phyloP scores from a whole-genome alignment of 2,888 invertebrate genomes.

The Exephanes ischioxanthus region DNA sequence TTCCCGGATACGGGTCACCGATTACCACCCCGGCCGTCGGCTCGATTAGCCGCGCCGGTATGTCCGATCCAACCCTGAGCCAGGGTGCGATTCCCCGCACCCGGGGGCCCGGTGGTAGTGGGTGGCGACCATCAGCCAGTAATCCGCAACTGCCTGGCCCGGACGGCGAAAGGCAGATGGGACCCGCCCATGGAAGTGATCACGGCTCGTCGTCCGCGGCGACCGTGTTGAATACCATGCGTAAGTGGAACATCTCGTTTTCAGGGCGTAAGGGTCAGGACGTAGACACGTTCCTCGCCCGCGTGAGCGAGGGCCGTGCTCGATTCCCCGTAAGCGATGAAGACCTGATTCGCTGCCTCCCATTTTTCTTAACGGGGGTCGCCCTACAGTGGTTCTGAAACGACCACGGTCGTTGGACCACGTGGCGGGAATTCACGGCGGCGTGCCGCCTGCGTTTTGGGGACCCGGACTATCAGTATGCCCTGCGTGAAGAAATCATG shows the following conservation, averaged over 20 bases:
- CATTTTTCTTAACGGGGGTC: constrained; percentile 10
- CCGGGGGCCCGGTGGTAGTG: not conserved
- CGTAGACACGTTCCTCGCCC: constrained; percentile 17
- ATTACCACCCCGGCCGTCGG: too few relatives aligned
- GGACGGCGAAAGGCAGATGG: not conserved
- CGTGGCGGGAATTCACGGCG: not conserved
- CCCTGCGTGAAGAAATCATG: constrained; percentile 5
- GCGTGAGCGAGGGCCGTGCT: constrained; percentile 17
- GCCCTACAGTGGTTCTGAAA: constrained; percentile 38
- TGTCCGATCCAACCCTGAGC: too few relatives aligned
- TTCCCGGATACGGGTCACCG: too few relatives aligned
- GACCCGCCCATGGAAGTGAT: not conserved
- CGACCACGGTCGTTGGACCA: constrained; percentile 1
- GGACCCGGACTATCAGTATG: constrained; percentile 30
- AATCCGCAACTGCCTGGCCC: constrained; percentile 13
- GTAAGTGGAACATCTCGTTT: constrained; percentile 42
- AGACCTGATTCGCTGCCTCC: not conserved
- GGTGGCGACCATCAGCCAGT: not conserved
- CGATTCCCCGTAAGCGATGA: not conserved
- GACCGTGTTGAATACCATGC: too few relatives aligned
- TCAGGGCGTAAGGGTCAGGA: constrained; percentile 1
- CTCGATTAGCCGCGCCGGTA: too few relatives aligned
- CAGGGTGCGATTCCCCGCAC: too few relatives aligned
- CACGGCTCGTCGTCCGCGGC: constrained; percentile 4
- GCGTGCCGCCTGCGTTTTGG: constrained; percentile 23